Conservation (phyloP, 2,797 vertebrate genomes). For the Sebastes jordani region DNA sequence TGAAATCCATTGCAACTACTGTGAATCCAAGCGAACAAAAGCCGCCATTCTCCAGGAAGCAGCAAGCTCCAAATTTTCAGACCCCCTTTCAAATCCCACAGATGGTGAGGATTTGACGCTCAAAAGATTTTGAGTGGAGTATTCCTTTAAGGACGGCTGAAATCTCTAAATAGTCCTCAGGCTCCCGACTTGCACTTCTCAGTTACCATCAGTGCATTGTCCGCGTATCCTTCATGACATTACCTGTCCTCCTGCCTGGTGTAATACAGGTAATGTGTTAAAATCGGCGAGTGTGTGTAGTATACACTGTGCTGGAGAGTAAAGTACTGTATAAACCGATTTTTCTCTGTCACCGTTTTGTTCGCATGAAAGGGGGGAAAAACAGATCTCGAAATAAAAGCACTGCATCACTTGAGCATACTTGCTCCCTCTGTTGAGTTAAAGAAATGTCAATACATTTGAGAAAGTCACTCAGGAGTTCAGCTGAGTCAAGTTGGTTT, state of each 20-base stretch:
- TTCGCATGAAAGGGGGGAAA: not conserved
- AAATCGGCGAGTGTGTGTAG: not conserved
- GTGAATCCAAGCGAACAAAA: not conserved
- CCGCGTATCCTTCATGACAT: not conserved
- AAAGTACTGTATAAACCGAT: not conserved
- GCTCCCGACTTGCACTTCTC: not conserved
- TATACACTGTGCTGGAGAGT: not conserved
- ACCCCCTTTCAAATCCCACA: not conserved
- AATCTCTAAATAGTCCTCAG: not conserved
- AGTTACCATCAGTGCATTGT: not conserved
- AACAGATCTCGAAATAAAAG: not conserved
- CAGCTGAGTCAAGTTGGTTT: not conserved
- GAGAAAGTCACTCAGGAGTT: not conserved
- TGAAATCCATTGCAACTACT: not conserved
- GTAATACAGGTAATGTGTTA: not conserved
- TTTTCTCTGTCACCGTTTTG: not conserved
- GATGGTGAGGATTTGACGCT: not conserved
- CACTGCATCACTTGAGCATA: not conserved
- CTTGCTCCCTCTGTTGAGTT: not conserved
- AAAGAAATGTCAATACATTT: not conserved
- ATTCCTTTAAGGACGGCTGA: not conserved
- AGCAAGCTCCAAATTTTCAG: not conserved
- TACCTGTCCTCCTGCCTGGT: not conserved
- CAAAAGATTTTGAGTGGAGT: not conserved
- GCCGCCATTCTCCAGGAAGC: not conserved